Evolutionary conservation across 2,888 invertebrate species (phyloP), one percentile per base, ranked within the genome.

Genomic region (Eledona agricola): DNA sequence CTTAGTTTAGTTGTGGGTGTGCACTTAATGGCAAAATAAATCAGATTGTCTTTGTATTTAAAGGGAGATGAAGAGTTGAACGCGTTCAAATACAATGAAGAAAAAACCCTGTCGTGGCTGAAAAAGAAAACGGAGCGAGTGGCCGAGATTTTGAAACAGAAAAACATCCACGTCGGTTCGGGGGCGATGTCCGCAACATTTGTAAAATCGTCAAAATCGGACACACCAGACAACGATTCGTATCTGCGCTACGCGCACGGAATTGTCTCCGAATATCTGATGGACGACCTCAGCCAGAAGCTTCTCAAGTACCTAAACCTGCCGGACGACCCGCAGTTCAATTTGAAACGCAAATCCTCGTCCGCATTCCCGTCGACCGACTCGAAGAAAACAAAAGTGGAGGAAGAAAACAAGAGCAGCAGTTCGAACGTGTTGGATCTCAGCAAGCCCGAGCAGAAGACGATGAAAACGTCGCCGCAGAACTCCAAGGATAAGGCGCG

Each of bases 61-160:
- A 62, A 82, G 83, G 88, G 86, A 3, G 81, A 85, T 55, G 82
- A 83, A 55, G 86, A 87, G 50, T 76, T 89, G 55, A 86, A 82
- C 69, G 91, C 90, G n/a, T 93, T 86, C 69, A 89, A 88, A 76
- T 93, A 88, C 70, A 91, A 90, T 75, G 87, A 90, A 73, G 86
- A 85, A 10, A 90, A 89, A 68, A 82, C 89, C 0, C 69, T 92
- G 35, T 75, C 77, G 13, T 93, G 92, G 92, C 77, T 93, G 15
- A 82, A 86, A 57, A 79, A 81, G n/a, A 89, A 89, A 76, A 84
- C 87, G 0, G 80, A 81, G 43, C 82, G 81, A 60, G 80, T 90
- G 7, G 81, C 85, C 0, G 80, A 81, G 58, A 81, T 85, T 15
- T 75, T 90, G 16, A 81, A 81, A 63, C 78, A 82, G 37, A 88